phyloP scores from a whole-genome alignment of 2,113 vertebrate species.

The Hippocampus zosterae region DNA sequence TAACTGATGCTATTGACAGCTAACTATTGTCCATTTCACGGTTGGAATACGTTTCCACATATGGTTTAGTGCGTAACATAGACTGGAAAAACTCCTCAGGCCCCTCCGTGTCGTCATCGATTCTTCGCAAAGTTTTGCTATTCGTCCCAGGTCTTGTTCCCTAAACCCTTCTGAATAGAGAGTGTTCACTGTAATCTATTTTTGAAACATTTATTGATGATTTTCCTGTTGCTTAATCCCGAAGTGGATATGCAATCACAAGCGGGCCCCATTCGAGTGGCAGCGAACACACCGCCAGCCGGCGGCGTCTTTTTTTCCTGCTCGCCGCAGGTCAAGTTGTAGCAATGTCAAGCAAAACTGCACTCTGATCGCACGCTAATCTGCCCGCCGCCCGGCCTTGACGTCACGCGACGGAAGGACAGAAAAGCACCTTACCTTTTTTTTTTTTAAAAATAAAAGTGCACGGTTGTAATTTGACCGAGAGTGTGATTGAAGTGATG shows the following conservation, averaged over 20 bases:
- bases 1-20: too few species aligned
- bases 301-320: background rate
- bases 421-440: background rate
- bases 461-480: background rate
- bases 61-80: background rate
- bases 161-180: background rate
- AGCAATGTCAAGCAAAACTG: conserved; percentile 2
- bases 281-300: background rate
- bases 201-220: background rate
- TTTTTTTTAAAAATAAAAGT: background rate
- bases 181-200: background rate
- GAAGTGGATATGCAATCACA: background rate
- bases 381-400: background rate
- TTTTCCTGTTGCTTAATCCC: background rate
- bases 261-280: background rate
- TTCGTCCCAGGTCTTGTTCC: background rate
- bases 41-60: background rate
- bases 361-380: background rate
- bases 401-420: background rate
- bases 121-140: background rate
- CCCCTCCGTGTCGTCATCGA: background rate
- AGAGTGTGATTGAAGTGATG: background rate
- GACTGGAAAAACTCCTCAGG: background rate
- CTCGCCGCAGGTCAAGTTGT: background rate
- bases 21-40: background rate